Evolutionary conservation across 2,888 invertebrate genomes (phyloP).

Genomic region (Phrixothrix hirtus): DNA sequence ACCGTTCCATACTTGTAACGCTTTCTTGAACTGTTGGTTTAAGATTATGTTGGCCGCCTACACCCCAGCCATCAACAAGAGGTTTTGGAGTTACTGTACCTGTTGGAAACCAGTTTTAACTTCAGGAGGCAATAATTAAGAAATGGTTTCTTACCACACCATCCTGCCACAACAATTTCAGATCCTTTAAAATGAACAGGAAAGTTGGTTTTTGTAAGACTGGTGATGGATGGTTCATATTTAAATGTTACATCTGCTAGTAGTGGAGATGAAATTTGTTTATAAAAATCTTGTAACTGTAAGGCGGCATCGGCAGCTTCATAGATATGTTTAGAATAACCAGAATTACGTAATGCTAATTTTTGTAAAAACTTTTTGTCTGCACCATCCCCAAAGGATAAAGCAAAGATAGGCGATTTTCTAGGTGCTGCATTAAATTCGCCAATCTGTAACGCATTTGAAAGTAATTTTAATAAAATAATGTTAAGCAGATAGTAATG

Average conservation of each 20-base stretch:
- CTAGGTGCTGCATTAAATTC: slow-evolving; percentile 58
- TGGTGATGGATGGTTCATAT: slow-evolving; percentile 64
- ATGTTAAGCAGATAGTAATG: no score
- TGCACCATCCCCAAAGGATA: slow-evolving; percentile 74
- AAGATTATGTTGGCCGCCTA: not conserved
- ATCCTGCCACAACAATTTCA: slow-evolving; percentile 67
- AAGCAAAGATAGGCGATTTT: slow-evolving; percentile 61
- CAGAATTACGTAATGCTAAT: slow-evolving; percentile 67
- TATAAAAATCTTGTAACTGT: slow-evolving; percentile 70
- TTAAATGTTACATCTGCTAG: slow-evolving; percentile 67
- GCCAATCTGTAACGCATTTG: slow-evolving; percentile 48
- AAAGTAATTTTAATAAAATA: no score
- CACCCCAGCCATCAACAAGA: not conserved
- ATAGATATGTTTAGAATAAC: slow-evolving; percentile 72
- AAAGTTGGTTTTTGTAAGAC: slow-evolving; percentile 62
- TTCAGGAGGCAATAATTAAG: not conserved
- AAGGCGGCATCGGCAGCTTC: slow-evolving; percentile 69
- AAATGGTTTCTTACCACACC: slow-evolving; percentile 36
- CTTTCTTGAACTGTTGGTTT: slow-evolving; percentile 9
- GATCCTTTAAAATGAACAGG: slow-evolving; percentile 65
- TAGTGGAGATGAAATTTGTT: slow-evolving; percentile 70
- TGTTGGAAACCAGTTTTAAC: not conserved
- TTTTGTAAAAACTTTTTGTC: slow-evolving; percentile 69
- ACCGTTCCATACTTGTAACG: slow-evolving; percentile 53
- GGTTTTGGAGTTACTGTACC: not conserved